Evolutionary conservation across 2,113 vertebrate species (phyloP).

Genomic region (Hymenochirus boettgeri): DNA sequence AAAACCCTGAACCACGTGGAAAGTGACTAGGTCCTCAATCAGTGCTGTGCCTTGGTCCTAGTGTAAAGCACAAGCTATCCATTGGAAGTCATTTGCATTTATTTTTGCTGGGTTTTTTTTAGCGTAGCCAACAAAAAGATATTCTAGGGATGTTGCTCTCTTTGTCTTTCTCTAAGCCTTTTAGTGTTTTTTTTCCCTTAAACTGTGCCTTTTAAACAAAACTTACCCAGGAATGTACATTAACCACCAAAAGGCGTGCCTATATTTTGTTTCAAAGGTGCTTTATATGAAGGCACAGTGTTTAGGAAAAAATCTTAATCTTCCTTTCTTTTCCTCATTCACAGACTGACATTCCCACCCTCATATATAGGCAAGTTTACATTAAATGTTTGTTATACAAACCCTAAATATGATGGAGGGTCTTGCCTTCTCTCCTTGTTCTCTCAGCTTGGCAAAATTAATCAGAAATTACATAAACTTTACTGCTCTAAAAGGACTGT

Average conservation of each 20-base stretch:
- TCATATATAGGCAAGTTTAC: not conserved
- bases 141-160: not conserved
- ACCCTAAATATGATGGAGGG: not conserved
- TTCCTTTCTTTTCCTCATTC: not conserved
- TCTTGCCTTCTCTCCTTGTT: conserved; percentile 1
- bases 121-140: not conserved
- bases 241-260: conserved; percentile 17
- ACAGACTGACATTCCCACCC: not conserved
- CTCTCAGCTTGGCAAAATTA: conserved; percentile 8
- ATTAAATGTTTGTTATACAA: not conserved
- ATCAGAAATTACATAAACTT: not conserved
- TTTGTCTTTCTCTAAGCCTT: no score
- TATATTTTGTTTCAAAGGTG: conserved; percentile 30
- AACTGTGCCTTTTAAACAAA: conserved; percentile 31
- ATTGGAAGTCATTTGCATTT: not conserved
- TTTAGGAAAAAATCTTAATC: not conserved
- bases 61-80: not conserved
- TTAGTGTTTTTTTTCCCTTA: not conserved
- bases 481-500: not conserved
- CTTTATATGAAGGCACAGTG: conserved; percentile 18
- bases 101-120: not conserved
- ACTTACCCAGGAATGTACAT: conserved; percentile 30
- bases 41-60: not conserved
- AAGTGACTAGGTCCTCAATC: not conserved
- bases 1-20: not conserved